Evolutionary conservation across 2,888 invertebrate species (phyloP).

Genomic region (Conops quadrifasciatus): DNA sequence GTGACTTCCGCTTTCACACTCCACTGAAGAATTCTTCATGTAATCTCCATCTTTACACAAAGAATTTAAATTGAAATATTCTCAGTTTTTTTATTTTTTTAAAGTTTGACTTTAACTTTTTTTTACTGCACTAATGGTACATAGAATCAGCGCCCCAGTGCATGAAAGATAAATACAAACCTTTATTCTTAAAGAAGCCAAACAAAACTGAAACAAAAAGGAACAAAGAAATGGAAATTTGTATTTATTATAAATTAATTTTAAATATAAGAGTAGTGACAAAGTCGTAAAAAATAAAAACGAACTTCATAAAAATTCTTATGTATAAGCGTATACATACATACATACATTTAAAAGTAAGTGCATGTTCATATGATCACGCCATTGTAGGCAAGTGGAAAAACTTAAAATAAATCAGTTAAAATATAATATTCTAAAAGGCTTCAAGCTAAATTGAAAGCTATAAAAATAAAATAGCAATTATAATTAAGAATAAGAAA

Average conservation of each 20-base stretch:
- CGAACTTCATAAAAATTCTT: no score
- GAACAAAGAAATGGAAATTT: not conserved
- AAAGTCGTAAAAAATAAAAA: no score
- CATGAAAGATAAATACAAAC: not conserved
- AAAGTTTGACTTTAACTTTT: not conserved
- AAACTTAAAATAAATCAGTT: not conserved
- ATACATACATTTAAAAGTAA: no score
- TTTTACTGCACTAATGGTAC: not conserved
- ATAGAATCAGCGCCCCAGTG: not conserved
- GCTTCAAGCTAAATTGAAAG: no score
- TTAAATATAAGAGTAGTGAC: no score
- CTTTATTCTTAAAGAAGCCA: not conserved
- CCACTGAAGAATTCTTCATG: slow-evolving; percentile 83
- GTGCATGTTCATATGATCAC: not conserved
- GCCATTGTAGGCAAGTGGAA: not conserved
- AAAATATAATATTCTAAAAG: no score
- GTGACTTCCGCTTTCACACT: slow-evolving; percentile 83
- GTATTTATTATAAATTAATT: slow-evolving; percentile 7
- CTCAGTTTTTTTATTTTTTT: not conserved
- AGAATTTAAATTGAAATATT: not conserved
- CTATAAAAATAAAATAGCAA: no score
- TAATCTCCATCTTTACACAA: slow-evolving; percentile 62
- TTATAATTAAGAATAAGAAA: no score
- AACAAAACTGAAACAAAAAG: not conserved
- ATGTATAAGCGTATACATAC: no score